Percentiles rank a stretch among this genome's conserved stretches.
Conservation (phyloP, 2,797 vertebrate species). For the Chrysocyon brachyurus region DNA sequence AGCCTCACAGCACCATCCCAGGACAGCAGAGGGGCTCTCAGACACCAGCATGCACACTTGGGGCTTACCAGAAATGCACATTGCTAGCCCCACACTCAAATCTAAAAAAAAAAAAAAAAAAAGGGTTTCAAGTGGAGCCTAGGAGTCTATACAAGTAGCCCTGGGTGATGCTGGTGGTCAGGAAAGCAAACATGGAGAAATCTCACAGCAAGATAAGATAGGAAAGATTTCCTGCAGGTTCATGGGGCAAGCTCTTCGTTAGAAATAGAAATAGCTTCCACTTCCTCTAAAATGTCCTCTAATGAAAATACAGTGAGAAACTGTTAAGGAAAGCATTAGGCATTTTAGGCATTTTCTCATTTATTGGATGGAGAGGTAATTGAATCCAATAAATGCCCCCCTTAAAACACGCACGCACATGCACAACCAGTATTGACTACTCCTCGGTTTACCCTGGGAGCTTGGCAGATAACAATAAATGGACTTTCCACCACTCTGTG, state of each 20-base stretch:
- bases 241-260: neutral
- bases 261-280: neutral
- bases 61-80: neutral
- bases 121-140: neutral
- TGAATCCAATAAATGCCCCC: neutral
- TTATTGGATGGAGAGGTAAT: slow-evolving; percentile 11
- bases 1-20: neutral
- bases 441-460: slow-evolving; percentile 25
- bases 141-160: neutral
- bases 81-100: neutral
- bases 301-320: slow-evolving; percentile 24
- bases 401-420: neutral
- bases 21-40: neutral
- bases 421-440: neutral
- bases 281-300: slow-evolving; percentile 6
- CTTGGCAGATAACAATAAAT: neutral
- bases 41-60: neutral
- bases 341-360: slow-evolving; percentile 51
- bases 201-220: neutral
- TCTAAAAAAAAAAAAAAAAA: rapidly evolving
- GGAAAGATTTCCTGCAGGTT: neutral
- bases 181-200: neutral
- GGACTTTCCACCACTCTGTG: neutral
- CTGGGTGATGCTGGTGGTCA: neutral
- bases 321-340: slow-evolving; percentile 15